phyloP scores from a whole-genome alignment of 2,113 vertebrate genomes.

The Ursus arctos region DNA sequence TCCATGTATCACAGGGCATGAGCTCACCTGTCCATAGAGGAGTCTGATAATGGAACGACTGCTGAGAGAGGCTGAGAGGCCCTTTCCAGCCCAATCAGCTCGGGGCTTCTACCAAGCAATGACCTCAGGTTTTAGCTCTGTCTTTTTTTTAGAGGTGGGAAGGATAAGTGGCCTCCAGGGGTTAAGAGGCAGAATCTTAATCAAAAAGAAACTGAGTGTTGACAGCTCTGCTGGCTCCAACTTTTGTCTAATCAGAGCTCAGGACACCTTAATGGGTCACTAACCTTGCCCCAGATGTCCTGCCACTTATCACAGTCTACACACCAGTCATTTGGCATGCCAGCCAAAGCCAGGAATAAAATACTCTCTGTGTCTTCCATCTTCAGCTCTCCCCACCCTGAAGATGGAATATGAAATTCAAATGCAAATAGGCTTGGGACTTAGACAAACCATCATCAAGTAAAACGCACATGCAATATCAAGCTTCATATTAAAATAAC shows the following conservation, averaged over 20 bases:
- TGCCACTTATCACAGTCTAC: slow-evolving; percentile 15
- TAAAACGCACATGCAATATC: slow-evolving; percentile 7
- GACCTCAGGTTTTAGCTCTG: slow-evolving; percentile 55
- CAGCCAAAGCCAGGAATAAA: slow-evolving; percentile 56
- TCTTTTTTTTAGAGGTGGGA: slow-evolving; percentile 57
- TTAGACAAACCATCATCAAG: slow-evolving; percentile 3
- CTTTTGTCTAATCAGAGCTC: slow-evolving; percentile 53
- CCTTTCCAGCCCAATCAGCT: slow-evolving; percentile 22
- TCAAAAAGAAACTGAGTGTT: slow-evolving; percentile 60
- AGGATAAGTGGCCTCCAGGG: slow-evolving; percentile 58
- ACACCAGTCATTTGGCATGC: background rate
- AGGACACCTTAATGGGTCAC: slow-evolving; percentile 69
- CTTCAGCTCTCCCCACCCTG: background rate
- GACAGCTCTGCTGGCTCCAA: slow-evolving; percentile 60
- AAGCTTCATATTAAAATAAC: background rate
- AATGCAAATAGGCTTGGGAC: background rate
- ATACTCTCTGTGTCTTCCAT: background rate
- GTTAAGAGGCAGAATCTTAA: slow-evolving; percentile 63
- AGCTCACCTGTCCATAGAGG: background rate
- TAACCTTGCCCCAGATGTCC: slow-evolving; percentile 60
- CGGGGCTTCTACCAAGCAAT: slow-evolving; percentile 21
- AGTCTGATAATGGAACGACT: slow-evolving; percentile 33
- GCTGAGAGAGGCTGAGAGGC: slow-evolving; percentile 7
- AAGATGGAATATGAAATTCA: slow-evolving; percentile 50
- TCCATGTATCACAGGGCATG: background rate